Percentiles rank a stretch among this genome's conserved stretches.
Conservation (phyloP, 2,888 invertebrate species). For the Bimastos eiseni region DNA sequence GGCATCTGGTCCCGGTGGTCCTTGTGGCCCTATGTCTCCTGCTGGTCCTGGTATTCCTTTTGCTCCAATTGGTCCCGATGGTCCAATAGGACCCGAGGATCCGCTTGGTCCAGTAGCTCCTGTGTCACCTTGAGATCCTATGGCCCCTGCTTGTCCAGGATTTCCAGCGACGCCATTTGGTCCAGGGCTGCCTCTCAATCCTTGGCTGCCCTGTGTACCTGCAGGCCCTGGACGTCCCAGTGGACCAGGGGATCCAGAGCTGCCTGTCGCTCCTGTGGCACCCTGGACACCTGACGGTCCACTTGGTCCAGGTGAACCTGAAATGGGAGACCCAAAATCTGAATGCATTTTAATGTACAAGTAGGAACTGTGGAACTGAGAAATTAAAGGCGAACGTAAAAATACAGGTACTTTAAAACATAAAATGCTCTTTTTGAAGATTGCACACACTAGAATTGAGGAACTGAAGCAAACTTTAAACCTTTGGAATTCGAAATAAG, state of each 20-base stretch:
- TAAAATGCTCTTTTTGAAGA: too few species aligned
- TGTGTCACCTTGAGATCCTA: conserved; percentile 29
- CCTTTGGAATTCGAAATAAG: background rate
- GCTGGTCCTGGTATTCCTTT: conserved; percentile 33
- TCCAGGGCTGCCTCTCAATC: conserved; percentile 32
- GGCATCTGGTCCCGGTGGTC: conserved; percentile 37
- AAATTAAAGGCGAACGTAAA: background rate
- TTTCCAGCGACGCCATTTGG: conserved; percentile 36
- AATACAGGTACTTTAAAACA: background rate
- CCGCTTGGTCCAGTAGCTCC: conserved; percentile 36
- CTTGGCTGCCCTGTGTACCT: conserved; percentile 28
- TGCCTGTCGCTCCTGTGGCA: conserved; percentile 36
- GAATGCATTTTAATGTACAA: too few species aligned
- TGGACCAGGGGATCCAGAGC: conserved; percentile 34
- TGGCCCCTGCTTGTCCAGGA: conserved; percentile 19
- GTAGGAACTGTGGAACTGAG: background rate
- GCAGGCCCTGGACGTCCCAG: conserved; percentile 30
- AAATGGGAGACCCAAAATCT: background rate
- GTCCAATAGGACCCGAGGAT: conserved; percentile 37
- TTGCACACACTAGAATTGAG: background rate
- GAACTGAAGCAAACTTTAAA: background rate
- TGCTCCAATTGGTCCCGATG: conserved; percentile 37
- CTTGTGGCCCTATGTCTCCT: conserved; percentile 35
- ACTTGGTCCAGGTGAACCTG: conserved; percentile 34
- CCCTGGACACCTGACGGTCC: conserved; percentile 39